Evolutionary conservation across 1,140 invertebrate species (phyloP).

Genomic region (Thaumatotibia leucotreta): DNA sequence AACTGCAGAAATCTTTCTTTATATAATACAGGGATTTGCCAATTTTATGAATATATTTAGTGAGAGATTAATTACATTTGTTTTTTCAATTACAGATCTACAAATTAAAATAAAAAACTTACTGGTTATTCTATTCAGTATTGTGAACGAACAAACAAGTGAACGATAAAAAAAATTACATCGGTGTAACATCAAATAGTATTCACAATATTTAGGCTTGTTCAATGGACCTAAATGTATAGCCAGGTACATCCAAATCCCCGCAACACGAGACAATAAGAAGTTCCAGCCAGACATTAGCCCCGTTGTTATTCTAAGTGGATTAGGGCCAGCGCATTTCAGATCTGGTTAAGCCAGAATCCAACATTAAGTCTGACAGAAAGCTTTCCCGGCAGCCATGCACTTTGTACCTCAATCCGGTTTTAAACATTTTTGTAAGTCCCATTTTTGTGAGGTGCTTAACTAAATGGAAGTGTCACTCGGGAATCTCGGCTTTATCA

Average conservation of each 20-base stretch:
- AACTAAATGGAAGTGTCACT: constrained; percentile 14
- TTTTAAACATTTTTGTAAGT: constrained; percentile 12
- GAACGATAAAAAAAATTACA: too few species aligned
- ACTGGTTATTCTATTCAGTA: too few species aligned
- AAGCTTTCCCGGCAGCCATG: constrained; percentile 38
- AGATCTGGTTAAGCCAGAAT: constrained; percentile 59
- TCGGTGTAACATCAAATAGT: too few species aligned
- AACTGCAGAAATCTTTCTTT: too few species aligned
- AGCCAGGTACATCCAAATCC: background rate
- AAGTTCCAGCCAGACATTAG: constrained; percentile 46
- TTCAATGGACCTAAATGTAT: background rate
- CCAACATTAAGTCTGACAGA: constrained; percentile 48
- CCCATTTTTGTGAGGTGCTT: constrained; percentile 1
- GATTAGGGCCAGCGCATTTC: constrained; percentile 67
- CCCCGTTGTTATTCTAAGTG: constrained; percentile 66
- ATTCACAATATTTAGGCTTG: background rate
- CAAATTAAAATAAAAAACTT: too few species aligned
- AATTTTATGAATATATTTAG: too few species aligned
- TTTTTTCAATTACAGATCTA: too few species aligned
- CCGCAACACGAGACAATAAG: constrained; percentile 42
- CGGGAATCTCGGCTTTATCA: background rate
- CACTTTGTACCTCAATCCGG: constrained; percentile 38
- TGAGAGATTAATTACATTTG: too few species aligned
- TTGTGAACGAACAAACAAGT: too few species aligned
- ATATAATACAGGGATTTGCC: too few species aligned